phyloP scores from a whole-genome alignment of 2,797 vertebrate species.

The Spheniscus humboldti region DNA sequence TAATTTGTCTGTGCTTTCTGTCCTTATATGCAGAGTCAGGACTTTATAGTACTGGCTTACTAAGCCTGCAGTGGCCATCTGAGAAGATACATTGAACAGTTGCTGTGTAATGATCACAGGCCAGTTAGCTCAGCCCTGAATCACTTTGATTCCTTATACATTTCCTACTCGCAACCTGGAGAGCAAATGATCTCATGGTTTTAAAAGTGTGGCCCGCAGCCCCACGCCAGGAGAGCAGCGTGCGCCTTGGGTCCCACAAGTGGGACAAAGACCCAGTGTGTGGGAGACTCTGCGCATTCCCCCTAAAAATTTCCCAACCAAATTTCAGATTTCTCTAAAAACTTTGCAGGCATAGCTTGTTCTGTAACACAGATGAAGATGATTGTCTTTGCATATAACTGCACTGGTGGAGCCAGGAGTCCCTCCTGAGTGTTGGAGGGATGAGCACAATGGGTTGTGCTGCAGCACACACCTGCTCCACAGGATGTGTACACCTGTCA shows the following conservation, averaged over 20 bases:
- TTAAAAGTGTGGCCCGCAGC: not conserved
- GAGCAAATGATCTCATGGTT: not conserved
- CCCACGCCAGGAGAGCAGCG: accelerated
- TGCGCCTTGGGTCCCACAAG: not conserved
- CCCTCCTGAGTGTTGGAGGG: not conserved
- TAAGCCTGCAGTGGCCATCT: not conserved
- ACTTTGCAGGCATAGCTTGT: not conserved
- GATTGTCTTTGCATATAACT: not conserved
- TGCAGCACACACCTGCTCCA: not conserved
- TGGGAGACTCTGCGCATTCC: not conserved
- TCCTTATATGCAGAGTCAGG: not conserved
- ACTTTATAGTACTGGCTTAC: not conserved
- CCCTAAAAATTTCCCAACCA: not conserved
- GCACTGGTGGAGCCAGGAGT: not conserved
- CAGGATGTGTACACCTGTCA: not conserved
- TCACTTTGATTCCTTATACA: not conserved
- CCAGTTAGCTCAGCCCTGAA: not conserved
- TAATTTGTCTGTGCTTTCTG: not conserved
- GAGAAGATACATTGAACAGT: not conserved
- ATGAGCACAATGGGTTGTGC: not conserved
- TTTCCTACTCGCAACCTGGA: not conserved
- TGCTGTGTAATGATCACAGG: not conserved
- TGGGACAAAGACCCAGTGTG: not conserved
- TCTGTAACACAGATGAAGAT: not conserved
- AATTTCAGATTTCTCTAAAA: not conserved